Evolutionary conservation across 2,797 vertebrate species (phyloP).

Genomic region (Ctenopoma kingsleyae): DNA sequence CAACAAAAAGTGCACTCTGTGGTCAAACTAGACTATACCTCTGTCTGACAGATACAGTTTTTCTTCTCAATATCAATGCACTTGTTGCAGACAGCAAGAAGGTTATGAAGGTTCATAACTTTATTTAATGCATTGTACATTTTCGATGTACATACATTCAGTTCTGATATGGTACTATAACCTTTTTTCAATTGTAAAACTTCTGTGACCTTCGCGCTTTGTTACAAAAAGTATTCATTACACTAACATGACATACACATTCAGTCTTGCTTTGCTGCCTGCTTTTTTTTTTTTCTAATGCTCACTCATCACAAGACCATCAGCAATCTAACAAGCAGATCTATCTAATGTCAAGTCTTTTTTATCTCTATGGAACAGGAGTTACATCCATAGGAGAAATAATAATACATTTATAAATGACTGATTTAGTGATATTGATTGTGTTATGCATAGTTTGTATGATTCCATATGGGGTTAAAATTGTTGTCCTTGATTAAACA

Average conservation of each 20-base stretch:
- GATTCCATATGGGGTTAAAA: slow-evolving; percentile 3
- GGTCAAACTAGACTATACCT: not conserved
- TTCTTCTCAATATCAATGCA: not conserved
- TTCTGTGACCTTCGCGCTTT: not conserved
- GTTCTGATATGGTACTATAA: not conserved
- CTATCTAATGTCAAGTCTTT: not conserved
- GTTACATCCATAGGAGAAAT: not conserved
- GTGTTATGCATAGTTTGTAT: not conserved
- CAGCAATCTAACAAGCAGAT: slow-evolving; percentile 5
- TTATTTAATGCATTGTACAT: not conserved
- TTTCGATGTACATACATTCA: not conserved
- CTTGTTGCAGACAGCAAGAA: not conserved
- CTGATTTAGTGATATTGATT: not conserved
- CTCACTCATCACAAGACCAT: slow-evolving; percentile 6
- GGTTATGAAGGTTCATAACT: not conserved
- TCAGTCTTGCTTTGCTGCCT: not conserved
- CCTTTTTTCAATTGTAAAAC: not conserved
- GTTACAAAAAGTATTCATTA: not conserved
- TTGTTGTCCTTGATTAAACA: slow-evolving; percentile 9
- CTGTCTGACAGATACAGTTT: not conserved
- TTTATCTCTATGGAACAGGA: slow-evolving; percentile 4
- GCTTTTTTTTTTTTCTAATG: slow-evolving; percentile 2
- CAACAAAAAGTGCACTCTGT: not conserved
- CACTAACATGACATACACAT: not conserved
- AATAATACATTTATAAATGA: not conserved